Evolutionary conservation across 2,888 invertebrate species (phyloP).

Genomic region (Chromoteleia sp.): DNA sequence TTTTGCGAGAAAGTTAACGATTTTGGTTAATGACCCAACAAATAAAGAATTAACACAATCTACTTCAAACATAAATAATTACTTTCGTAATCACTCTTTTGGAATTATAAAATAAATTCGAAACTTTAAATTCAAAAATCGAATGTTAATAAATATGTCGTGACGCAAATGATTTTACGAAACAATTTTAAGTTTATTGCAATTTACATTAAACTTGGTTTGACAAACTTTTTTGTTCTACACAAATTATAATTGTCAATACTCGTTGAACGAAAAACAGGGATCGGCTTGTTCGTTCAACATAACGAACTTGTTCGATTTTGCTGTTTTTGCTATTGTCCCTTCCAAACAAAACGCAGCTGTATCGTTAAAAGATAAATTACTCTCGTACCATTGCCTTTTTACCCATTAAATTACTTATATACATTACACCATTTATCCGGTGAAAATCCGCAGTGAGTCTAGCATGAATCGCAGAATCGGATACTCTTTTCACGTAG

Average conservation of each 20-base stretch:
- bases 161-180: no score
- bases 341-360: slow-evolving; percentile 24
- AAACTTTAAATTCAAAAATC: no score
- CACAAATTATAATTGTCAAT: slow-evolving; percentile 22
- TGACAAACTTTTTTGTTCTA: no score
- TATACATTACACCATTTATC: slow-evolving; percentile 63
- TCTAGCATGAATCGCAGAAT: slow-evolving; percentile 52
- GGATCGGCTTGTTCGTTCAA: slow-evolving; percentile 1
- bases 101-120: no score
- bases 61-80: no score
- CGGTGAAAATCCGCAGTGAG: slow-evolving; percentile 52
- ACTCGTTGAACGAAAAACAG: not conserved
- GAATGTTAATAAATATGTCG: no score
- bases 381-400: slow-evolving; percentile 74
- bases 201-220: no score
- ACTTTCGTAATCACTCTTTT: no score
- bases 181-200: no score
- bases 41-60: no score
- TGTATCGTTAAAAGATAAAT: slow-evolving; percentile 74
- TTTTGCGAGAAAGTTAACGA: no score
- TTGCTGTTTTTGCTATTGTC: slow-evolving; percentile 37
- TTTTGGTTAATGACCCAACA: no score
- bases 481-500: slow-evolving; percentile 44
- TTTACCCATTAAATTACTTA: slow-evolving; percentile 78
- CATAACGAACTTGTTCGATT: slow-evolving; percentile 11